These are phyloP conservation scores for Montipora capitata DNA, from an alignment of 92 coral and sea anemone genomes.

Conservation along the genomic window DNA sequence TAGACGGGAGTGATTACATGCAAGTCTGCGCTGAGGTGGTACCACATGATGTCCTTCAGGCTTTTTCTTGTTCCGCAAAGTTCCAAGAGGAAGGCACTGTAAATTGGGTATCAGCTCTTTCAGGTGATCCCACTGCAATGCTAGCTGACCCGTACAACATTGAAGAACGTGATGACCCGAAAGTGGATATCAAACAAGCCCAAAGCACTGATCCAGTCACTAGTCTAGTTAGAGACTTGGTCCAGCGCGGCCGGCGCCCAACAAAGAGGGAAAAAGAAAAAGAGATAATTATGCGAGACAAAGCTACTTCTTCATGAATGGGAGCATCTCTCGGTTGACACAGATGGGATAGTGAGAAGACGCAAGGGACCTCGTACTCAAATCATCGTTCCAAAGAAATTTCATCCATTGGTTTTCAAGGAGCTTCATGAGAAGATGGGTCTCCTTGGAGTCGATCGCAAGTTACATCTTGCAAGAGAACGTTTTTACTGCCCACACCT, in stretches of 20 bases:
- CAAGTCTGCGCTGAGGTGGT: slow-evolving; percentile 8
- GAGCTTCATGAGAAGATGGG: not conserved
- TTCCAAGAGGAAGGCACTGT: slow-evolving; percentile 5
- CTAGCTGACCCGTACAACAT: not conserved
- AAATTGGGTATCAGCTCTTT: slow-evolving; percentile 24
- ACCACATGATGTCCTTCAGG: slow-evolving; percentile 4
- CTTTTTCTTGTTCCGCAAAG: not conserved
- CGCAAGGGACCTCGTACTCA: not conserved
- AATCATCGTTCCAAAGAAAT: not conserved
- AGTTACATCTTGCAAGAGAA: slow-evolving; percentile 28
- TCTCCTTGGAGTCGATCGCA: not conserved
- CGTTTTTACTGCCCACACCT: not conserved
- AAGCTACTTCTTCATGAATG: slow-evolving; percentile 57
- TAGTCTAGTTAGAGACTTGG: not conserved
- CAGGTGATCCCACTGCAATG: not conserved
- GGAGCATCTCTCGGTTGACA: slow-evolving; percentile 46
- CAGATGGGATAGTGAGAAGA: slow-evolving; percentile 59
- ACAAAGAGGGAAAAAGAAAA: not conserved
- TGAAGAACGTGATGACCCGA: not conserved
- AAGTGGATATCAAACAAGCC: not conserved
- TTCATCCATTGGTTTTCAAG: slow-evolving; percentile 11
- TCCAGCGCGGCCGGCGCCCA: slow-evolving; percentile 27
- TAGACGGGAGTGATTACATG: not conserved
- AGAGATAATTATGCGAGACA: slow-evolving; percentile 48
- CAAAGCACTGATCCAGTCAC: not conserved